Base-by-base conservation (phyloP, 2,113 vertebrate genomes). In the Anoura caudifer region DNA sequence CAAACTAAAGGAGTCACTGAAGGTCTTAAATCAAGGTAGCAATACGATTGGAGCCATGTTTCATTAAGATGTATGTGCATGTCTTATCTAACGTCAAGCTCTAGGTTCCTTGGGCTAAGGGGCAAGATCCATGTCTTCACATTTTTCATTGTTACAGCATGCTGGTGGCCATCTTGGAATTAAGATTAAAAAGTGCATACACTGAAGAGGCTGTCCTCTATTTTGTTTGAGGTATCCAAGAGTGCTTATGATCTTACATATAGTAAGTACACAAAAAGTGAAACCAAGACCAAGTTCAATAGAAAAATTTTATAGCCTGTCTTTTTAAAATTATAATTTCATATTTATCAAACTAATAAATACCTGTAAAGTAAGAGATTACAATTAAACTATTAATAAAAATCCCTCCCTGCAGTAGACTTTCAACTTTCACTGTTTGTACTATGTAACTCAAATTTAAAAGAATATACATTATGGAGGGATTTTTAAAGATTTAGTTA, bases 271-370 rank as follows among this genome's bases (percentile, higher is more conserved):
- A 56, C 3, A 63, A 83, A 89, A 94, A 85, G 67, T 17, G 36
- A 73, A 93, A 38, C 17, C 7, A 92, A 87, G 61, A 75, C 6
- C 36, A 75, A 95, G 24, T 65, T 87, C 31, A 90, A 69, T 11
- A 88, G n/a, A 73, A 93, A 73, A 85, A 85, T 22, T 76, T 80
- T 83, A 13, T 33, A 59, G 45, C 14, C 28, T 70, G 1, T 41
- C n/a, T 92, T 94, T 89, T 65, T 84, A 77, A 92, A 85, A 75
- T 26, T 41, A 89, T 80, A 95, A 70, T 24, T 41, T 70, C 26
- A 38, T 47, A 59, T 52, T 87, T 75, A 69, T 80, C 47, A 91
- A 92, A 97, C 80, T 31, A 61, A 7, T 61, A 28, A 89, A 75
- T 6, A 73, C 20, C 22, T 91, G 72, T 86, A 56, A 73, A 81